phyloP scores from a whole-genome alignment of 2,888 invertebrate genomes.

The Acrobasis consociella region DNA sequence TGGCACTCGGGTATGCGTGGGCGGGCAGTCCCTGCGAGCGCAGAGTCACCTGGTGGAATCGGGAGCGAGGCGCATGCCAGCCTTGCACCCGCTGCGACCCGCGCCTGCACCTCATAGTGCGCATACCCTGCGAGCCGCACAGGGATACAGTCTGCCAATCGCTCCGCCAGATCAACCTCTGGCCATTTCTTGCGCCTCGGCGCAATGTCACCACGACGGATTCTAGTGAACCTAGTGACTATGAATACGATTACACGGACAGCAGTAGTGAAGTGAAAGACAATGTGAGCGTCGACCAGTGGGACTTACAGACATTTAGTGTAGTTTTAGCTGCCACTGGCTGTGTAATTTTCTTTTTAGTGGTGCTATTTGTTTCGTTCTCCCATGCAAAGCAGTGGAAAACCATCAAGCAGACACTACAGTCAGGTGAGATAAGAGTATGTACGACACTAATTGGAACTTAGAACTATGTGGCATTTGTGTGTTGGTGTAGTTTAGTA shows the following conservation, averaged over 20 bases:
- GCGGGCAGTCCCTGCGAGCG: slow-evolving; percentile 69
- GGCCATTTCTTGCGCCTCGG: slow-evolving; percentile 76
- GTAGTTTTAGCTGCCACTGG: slow-evolving; percentile 88
- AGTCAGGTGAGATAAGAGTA: slow-evolving; percentile 84
- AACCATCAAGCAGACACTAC: slow-evolving; percentile 88
- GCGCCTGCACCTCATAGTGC: slow-evolving; percentile 81
- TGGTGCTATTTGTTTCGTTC: slow-evolving; percentile 88
- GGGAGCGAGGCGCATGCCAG: slow-evolving; percentile 84
- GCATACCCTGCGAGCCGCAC: slow-evolving; percentile 89
- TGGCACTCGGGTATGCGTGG: slow-evolving; percentile 60
- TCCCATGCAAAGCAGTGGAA: slow-evolving; percentile 92
- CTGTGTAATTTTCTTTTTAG: slow-evolving; percentile 90
- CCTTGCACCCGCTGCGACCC: slow-evolving; percentile 88
- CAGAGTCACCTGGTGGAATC: slow-evolving; percentile 87
- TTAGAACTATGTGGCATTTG: neutral
- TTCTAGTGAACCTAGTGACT: slow-evolving; percentile 62
- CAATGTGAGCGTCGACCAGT: slow-evolving; percentile 73
- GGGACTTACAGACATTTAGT: slow-evolving; percentile 90
- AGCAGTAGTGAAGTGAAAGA: slow-evolving; percentile 70
- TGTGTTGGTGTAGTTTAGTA: neutral
- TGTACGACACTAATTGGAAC: slow-evolving; percentile 5
- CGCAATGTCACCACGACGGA: slow-evolving; percentile 50
- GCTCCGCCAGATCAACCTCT: slow-evolving; percentile 85
- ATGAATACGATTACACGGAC: slow-evolving; percentile 72
- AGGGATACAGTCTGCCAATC: slow-evolving; percentile 89